These are phyloP conservation scores for Neomorphus geoffroyi DNA, from an alignment of 2,797 vertebrate species.

Conservation along the genomic window DNA sequence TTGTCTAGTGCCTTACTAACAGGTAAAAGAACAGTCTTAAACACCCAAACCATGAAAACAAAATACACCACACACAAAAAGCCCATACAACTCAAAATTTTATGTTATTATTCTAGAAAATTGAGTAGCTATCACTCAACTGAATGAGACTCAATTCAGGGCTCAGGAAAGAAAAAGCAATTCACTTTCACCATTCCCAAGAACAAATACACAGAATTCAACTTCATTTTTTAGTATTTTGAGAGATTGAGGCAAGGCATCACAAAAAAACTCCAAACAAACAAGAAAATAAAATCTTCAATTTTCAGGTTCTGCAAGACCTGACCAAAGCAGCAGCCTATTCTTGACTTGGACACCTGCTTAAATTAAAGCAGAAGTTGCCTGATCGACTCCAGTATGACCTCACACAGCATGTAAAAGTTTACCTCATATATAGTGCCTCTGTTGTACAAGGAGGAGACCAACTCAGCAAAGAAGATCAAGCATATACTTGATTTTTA, in stretches of 20 bases:
- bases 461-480: neutral
- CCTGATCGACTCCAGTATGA: neutral
- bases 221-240: neutral
- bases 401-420: fast-evolving
- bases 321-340: neutral
- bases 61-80: neutral
- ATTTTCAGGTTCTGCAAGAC: neutral
- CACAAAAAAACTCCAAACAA: too few relatives aligned
- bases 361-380: neutral
- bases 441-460: neutral
- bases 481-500: neutral
- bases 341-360: neutral
- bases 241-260: neutral
- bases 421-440: neutral
- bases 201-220: neutral
- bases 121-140: neutral
- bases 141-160: neutral
- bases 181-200: neutral
- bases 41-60: neutral
- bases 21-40: neutral
- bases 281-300: neutral
- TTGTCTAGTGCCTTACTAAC: neutral
- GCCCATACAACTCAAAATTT: fast-evolving
- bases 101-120: neutral
- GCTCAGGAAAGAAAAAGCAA: neutral